These are phyloP conservation scores for Argynnis bischoffii DNA, from an alignment of 2,888 invertebrate species.

Conservation along the genomic window DNA sequence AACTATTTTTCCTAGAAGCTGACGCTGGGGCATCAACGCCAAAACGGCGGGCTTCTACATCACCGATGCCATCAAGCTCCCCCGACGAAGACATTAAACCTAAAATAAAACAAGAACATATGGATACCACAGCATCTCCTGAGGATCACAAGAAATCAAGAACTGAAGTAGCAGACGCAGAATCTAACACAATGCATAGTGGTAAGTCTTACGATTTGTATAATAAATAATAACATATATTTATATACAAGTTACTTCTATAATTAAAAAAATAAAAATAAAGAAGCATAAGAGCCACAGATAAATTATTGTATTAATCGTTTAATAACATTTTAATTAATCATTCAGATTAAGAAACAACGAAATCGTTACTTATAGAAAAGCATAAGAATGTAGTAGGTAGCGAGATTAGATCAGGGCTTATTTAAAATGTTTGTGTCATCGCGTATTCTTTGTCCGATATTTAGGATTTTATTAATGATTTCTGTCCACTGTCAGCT, in stretches of 20 bases:
- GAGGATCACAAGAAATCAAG: slow-evolving; percentile 88
- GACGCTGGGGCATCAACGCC: slow-evolving; percentile 84
- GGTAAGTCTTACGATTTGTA: slow-evolving; percentile 83
- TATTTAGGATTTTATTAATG: slow-evolving; percentile 75
- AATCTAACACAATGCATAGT: slow-evolving; percentile 95
- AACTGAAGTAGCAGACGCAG: slow-evolving; percentile 92
- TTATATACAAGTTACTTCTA: not conserved
- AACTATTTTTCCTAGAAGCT: slow-evolving; percentile 48
- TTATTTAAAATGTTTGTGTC: slow-evolving; percentile 42
- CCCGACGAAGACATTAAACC: slow-evolving; percentile 79
- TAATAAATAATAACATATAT: slow-evolving; percentile 22
- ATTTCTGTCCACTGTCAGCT: slow-evolving; percentile 52
- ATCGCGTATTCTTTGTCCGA: slow-evolving; percentile 56
- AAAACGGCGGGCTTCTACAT: slow-evolving; percentile 82
- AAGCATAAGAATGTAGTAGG: slow-evolving; percentile 7
- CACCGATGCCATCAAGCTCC: slow-evolving; percentile 78
- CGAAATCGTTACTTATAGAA: too few species aligned
- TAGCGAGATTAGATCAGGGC: slow-evolving; percentile 33
- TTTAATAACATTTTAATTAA: too few species aligned
- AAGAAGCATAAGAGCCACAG: not conserved
- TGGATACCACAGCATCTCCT: slow-evolving; percentile 85
- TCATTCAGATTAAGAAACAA: too few species aligned
- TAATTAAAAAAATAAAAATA: slow-evolving; percentile 2
- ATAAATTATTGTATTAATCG: too few species aligned
- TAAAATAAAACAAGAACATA: slow-evolving; percentile 85